These are phyloP conservation scores for Cassiopea xamachana DNA, from an alignment of 30 jellyfish, hydroid and myxozoan species.

Conservation along the genomic window DNA sequence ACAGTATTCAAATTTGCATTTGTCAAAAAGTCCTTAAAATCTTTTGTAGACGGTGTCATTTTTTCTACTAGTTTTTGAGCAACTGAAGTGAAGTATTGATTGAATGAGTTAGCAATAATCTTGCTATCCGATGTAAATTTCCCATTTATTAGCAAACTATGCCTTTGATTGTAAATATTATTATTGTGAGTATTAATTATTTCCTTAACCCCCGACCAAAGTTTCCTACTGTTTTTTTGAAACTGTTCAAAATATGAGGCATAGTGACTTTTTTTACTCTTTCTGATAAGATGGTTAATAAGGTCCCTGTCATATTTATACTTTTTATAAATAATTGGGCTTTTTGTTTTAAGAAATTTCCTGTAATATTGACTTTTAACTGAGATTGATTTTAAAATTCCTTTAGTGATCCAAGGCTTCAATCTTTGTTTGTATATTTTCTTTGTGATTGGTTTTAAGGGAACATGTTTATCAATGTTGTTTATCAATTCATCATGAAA, in stretches of 20 bases:
- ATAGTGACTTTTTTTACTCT: slow-evolving; percentile 30
- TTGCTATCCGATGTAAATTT: slow-evolving; percentile 17
- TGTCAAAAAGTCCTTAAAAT: slow-evolving; percentile 17
- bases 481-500: slow-evolving; percentile 31
- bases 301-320: slow-evolving; percentile 43
- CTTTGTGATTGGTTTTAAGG: slow-evolving; percentile 41
- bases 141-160: slow-evolving; percentile 5
- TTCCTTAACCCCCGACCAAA: slow-evolving; percentile 26
- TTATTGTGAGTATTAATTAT: neutral
- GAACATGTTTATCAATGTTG: slow-evolving; percentile 48
- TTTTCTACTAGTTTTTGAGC: slow-evolving; percentile 23
- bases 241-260: neutral
- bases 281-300: slow-evolving; percentile 45
- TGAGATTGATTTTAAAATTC: slow-evolving; percentile 58
- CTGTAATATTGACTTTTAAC: slow-evolving; percentile 32
- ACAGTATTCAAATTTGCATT: slow-evolving; percentile 14
- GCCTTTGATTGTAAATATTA: neutral
- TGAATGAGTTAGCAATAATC: slow-evolving; percentile 17
- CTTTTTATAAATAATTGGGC: slow-evolving; percentile 22
- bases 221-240: slow-evolving; percentile 18
- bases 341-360: slow-evolving; percentile 37
- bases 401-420: slow-evolving; percentile 79
- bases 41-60: slow-evolving; percentile 21
- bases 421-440: slow-evolving; percentile 43
- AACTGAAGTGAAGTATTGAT: slow-evolving; percentile 10